Base-by-base conservation (phyloP, 2,113 vertebrate genomes). In the Larimichthys crocea region DNA sequence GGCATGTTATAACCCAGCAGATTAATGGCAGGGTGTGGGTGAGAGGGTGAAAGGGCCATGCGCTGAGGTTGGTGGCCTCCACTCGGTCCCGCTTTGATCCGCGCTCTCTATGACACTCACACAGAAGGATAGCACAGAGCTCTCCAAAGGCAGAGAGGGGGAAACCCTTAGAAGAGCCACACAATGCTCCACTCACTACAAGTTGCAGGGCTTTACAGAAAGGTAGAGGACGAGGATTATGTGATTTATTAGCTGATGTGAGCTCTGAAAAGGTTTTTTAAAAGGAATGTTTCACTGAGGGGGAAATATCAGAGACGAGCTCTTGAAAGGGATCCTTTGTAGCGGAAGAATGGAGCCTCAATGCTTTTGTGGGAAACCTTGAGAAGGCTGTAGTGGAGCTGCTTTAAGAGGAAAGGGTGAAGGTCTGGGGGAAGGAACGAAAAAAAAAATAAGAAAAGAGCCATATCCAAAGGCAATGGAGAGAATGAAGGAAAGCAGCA, bases 1-100 rank as follows among this genome's bases (percentile, higher is more conserved):
- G 63, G 76, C 63, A 24, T 22, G 82, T 86, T 85, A 69, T 87
- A 91, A 80, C 75, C 64, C 76, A 50, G 53, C 76, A 92, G 90
- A 92, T 93, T 89, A 93, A 93, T 92, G 83, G 74, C 86, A 83
- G 78, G 82, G 88, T 63, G 93, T 90, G 93, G 92, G 92, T 90
- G 92, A 92, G 88, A 86, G 85, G 89, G 92, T 90, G 86, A 93
- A 88, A 92, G 86, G 90, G 91, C 74, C 90, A 86, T 79, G 79
- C 2, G 26, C 60, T 64, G 53, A 35, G 77, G 74, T 68, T 90
- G 85, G 77, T 89, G 91, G 93, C 86, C 90, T 83, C 74, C 53
- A 66, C 55, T 83, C 50, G 26, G 72, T 76, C 75, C 76, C 63
- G 46, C 88, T 92, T 93, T 93, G 93, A 94, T 94, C 90, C 72